Evolutionary conservation across 2,113 vertebrate genomes (phyloP), one percentile per base, ranked within the genome.

Genomic region (Hepsetus odoe): DNA sequence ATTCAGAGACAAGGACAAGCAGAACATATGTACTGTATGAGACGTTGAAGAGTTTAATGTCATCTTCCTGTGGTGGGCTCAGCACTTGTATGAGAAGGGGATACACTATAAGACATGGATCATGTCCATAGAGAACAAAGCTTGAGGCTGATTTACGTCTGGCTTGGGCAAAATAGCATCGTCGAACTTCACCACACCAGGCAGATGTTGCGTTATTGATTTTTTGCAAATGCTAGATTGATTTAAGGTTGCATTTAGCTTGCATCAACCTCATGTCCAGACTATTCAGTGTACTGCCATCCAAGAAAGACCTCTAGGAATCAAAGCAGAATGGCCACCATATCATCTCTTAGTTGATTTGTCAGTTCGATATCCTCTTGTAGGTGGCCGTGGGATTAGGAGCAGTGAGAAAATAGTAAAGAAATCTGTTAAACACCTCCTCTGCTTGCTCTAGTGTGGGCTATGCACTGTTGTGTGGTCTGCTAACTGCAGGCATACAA

Each of bases 1-100:
- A 64, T 77, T 83, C 71, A 44, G 33, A 72, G 71, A 53, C 81
- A 85, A 80, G 81, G 75, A 81, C 81, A 81, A 61, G 74, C 79
- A 24, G 51, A 81, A 72, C 59, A 71, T 62, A 64, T 70, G 61
- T 74, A 53, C 32, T 20, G 46, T 24, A 65, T 56, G 58, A 72
- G 65, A 71, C 16, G n/a, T n/a, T n/a, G 6, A 22, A 72, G 53
- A 69, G 76, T 74, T 81, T 20, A 64, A 65, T 65, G 16, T 66
- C 59, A 67, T 75, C 64, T 61, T 65, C 24, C 70, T 24, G 56
- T 30, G 28, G 30, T n/a, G 38, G 58, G 28, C 38, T 49, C 46
- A 28, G 62, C 46, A 28, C 53, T 18, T 28, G 26, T n/a, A 33
- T 30, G 24, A 26, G 30, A 74, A n/a, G 4, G 62, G 33, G 35